Base-by-base conservation (phyloP, 2,888 invertebrate species). In the Chymomyza caudatula region DNA sequence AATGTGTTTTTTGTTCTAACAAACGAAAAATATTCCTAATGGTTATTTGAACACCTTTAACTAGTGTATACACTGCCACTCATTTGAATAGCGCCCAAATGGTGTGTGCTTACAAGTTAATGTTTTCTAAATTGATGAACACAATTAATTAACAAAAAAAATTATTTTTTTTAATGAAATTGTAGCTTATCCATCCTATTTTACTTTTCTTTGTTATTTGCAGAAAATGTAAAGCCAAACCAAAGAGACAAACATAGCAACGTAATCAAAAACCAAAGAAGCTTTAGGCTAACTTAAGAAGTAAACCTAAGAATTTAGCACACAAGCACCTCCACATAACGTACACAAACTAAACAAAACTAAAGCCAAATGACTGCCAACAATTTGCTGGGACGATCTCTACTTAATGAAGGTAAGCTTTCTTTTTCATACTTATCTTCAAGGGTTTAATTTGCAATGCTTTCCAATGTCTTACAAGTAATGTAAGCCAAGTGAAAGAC, bases 371-470 rank as follows among this genome's bases (percentile, higher is more conserved):
- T 88, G 88, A 80, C 88, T 79, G 80, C 79, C 71, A 88, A 76
- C 70, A 78, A 73, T 67, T 63, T 88, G 25, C 25, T 88, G 8
- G 81, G 85, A 59, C 75, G 88, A 67, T 72, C 88, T 65, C 53
- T 83, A 62, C 61, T 86, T 8, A 78, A 80, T 62, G 88, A 88
- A 71, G 86, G 88, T 87, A 59, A 74, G 67, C 61, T 54, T 15
- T 57, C 22, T 65, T 90, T 90, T 49, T 87, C n/a, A n/a, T n/a
- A 92, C n/a, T n/a, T n/a, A 92, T 20, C 15, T 11, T 53, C 25
- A n/a, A n/a, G n/a, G n/a, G n/a, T n/a, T n/a, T n/a, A n/a, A n/a
- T n/a, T n/a, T n/a, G n/a, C n/a, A n/a, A n/a, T n/a, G n/a, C n/a
- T n/a, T n/a, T n/a, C n/a, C n/a, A n/a, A n/a, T n/a, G n/a, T n/a